Evolutionary conservation across 2,888 invertebrate genomes (phyloP), one percentile per base, ranked within the genome.

Genomic region (Andrena bucephala): DNA sequence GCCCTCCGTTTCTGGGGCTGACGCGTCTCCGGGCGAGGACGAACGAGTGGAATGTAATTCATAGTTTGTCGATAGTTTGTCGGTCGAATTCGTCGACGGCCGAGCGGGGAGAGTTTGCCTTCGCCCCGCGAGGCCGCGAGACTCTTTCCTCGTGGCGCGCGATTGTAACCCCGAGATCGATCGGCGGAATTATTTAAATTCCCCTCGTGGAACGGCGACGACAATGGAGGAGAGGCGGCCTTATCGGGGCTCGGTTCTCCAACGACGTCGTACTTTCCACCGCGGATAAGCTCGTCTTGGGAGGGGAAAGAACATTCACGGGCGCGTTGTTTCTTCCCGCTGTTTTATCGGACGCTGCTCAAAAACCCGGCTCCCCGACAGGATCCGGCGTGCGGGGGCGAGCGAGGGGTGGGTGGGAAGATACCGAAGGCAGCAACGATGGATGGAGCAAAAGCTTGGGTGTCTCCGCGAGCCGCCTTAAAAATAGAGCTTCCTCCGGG

Each of bases 401-500:
- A 0, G 57, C 8, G 16, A 42, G 54, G 66, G 42, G 68, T 31
- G 67, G 66, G 60, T 52, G 68, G 63, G 68, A 68, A 68, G 65
- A 77, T 76, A 77, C 48, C 24, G 73, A 31, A 36, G 79, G 77
- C 66, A 68, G 76, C 62, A 31, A 52, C 81, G 33, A 86, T 84
- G 81, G 87, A 88, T 83, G 87, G 83, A 77, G 79, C 81, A 76
- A 87, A 87, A 84, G 88, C 81, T 75, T 33, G 24, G 76, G 68
- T 69, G 83, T 78, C 77, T 83, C 81, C 79, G 85, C 77, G 87
- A 80, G 87, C 77, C 84, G 86, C 79, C 88, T 88, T 86, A 88
- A 88, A 88, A 89, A 88, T 89, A 89, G 87, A 89, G 85, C 81
- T 89, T 88, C 87, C 88, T 85, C 54, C 86, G 84, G 83, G 85